A percentile compares a stretch with the other conserved stretches of the same genome.
Conservation (phyloP, 1,140 invertebrate genomes). For the Nixonia krombeini region DNA sequence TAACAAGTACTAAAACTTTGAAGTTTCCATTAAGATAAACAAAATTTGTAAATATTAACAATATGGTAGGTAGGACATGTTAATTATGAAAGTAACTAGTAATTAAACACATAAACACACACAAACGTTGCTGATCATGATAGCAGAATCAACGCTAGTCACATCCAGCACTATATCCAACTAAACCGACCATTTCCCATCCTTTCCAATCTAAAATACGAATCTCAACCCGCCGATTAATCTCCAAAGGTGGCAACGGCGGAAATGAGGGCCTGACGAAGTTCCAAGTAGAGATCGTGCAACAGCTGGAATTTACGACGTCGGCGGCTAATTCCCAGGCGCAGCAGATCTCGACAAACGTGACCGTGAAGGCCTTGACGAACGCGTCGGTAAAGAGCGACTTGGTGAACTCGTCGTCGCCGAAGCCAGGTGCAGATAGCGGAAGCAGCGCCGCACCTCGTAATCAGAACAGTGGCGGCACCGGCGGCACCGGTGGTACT, state of each 20-base stretch:
- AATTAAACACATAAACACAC: too few species aligned
- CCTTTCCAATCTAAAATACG: too few species aligned
- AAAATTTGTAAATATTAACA: too few species aligned
- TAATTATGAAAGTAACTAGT: too few species aligned
- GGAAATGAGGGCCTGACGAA: slow-evolving; percentile 80
- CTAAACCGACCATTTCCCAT: too few species aligned
- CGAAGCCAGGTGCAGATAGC: slow-evolving; percentile 66
- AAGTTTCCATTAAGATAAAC: too few species aligned
- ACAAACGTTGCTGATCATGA: too few species aligned
- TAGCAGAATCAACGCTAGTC: too few species aligned
- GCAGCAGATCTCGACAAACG: slow-evolving; percentile 92
- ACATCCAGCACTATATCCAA: too few species aligned
- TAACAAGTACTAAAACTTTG: too few species aligned
- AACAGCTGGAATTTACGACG: slow-evolving; percentile 89
- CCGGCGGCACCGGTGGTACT: slow-evolving; percentile 25
- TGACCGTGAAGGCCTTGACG: slow-evolving; percentile 90
- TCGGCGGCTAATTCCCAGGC: slow-evolving; percentile 85
- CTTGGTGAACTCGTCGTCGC: slow-evolving; percentile 70
- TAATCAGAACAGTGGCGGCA: slow-evolving; percentile 29
- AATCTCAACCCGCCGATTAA: too few species aligned
- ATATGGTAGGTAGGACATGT: too few species aligned
- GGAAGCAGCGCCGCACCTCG: slow-evolving; percentile 29
- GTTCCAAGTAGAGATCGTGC: slow-evolving; percentile 92
- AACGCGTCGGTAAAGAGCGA: slow-evolving; percentile 87
- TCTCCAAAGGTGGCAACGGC: slow-evolving; percentile 28